Base-by-base conservation (phyloP, 2,113 vertebrate genomes). In the Theropithecus gelada region DNA sequence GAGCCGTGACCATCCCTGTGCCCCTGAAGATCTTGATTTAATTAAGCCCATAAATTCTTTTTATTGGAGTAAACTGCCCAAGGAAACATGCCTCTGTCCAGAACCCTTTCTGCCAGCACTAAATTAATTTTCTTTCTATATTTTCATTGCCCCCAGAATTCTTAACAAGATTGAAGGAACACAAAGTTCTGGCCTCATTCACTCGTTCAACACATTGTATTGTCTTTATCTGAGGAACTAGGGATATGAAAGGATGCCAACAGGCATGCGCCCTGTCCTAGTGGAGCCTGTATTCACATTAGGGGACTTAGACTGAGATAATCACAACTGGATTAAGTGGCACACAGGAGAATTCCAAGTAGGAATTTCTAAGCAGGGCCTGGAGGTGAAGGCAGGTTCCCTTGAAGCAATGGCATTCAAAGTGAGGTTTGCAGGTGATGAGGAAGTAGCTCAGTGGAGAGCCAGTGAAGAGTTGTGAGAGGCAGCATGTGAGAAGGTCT, bases 41-140 rank as follows among this genome's bases (percentile, higher is more conserved):
- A 93, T 97, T 90, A 94, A 92, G 64, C 64, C 76, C 83, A 84
- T 93, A 40, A 43, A 68, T 92, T 96, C 27, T 79, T 93, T 96
- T 82, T 72, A 70, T 80, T 86, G 83, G 78, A 61, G 79, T 48
- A 87, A 55, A 87, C 40, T 93, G 85, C 92, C 82, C 82, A 94
- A 93, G 38, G 76, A 90, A 72, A 48, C 57, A 72, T 80, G 78
- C 38, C 81, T 96, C 78, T 50, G 32, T 81, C 57, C 84, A 93
- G 80, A 80, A 82, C 38, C 72, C 45, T 95, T 88, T 90, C 61
- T 89, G 90, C 87, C 52, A 59, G 55, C 2, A 40, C 68, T 89
- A 84, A 76, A 88, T 84, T 66, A 66, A 61, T 92, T 96, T 83
- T 68, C 43, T 96, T 59, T 78, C 16, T 80, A 17, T 76, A 32